Evolutionary conservation across 2,797 vertebrate species (phyloP), one percentile per base, ranked within the genome.

Genomic region (Ptychadena robeensis): DNA sequence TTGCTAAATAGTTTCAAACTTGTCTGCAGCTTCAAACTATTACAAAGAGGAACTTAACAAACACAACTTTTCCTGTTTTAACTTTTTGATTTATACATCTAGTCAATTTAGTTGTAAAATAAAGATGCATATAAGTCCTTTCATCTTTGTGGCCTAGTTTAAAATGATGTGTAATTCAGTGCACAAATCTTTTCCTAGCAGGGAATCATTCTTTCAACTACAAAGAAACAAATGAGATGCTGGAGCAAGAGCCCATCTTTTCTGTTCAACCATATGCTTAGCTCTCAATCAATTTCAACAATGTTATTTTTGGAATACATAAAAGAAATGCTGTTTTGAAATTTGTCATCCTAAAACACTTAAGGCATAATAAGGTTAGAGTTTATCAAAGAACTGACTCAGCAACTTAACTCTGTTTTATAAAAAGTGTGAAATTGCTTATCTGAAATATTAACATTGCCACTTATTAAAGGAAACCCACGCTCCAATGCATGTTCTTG

Each of bases 261-360:
- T 79, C 44, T 32, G 32, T 66, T 84, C 76, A 67, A 79, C 76
- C 82, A 80, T 73, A 74, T 79, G 76, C 63, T 83, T 73, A 84
- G 82, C 64, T 79, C 76, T 79, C 82, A 84, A 79, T 84, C 82
- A 84, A 74, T 79, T 83, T 79, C 61, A 73, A 69, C 53, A 68
- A 48, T 80, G 76, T 79, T 80, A 84, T 84, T 79, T 84, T 80
- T 84, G 78, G 82, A 79, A 59, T 25, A 38, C 72, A 79, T n/a
- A 83, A 79, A 84, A 67, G n/a, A 14, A 68, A 79, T 15, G 34
- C 34, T 73, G 32, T 73, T 68, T 79, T 74, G 70, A 80, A 84
- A 79, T 84, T 79, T 84, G 64, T 84, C 76, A 84, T 73, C 70
- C 44, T 38, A 68, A 79, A 84, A 84, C 63, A 79, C 70, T 79